phyloP scores from a whole-genome alignment of 2,888 invertebrate species.

The Clitarchus hookeri region DNA sequence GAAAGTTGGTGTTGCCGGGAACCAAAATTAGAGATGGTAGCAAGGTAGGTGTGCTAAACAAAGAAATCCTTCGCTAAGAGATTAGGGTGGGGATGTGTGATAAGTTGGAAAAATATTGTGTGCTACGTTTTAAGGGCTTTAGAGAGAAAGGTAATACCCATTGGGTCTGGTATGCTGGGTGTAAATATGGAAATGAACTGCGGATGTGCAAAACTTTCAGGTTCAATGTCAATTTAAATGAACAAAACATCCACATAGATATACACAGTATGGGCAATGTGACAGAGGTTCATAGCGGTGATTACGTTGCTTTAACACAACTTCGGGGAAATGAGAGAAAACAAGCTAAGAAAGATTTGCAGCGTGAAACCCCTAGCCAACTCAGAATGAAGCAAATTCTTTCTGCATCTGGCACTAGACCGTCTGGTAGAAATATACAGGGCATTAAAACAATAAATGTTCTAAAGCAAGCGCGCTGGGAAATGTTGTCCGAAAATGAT shows the following conservation, averaged over 20 bases:
- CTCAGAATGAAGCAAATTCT: not conserved
- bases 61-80: not conserved
- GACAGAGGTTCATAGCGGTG: not conserved
- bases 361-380: not conserved
- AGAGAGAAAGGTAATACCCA: not conserved
- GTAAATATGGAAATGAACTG: not conserved
- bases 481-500: not conserved
- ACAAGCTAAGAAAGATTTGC: not conserved
- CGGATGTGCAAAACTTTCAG: not conserved
- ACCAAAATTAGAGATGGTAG: not conserved
- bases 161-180: not conserved
- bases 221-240: not conserved
- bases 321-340: not conserved
- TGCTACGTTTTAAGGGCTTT: not conserved
- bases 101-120: not conserved
- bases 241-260: not conserved
- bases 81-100: not conserved
- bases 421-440: not conserved
- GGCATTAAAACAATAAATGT: not conserved
- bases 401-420: not conserved
- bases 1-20: not conserved
- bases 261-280: not conserved
- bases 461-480: not conserved
- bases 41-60: not conserved
- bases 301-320: not conserved